phyloP scores from a whole-genome alignment of 2,113 vertebrate species.

The Rhinopomastus cyanomelas region DNA sequence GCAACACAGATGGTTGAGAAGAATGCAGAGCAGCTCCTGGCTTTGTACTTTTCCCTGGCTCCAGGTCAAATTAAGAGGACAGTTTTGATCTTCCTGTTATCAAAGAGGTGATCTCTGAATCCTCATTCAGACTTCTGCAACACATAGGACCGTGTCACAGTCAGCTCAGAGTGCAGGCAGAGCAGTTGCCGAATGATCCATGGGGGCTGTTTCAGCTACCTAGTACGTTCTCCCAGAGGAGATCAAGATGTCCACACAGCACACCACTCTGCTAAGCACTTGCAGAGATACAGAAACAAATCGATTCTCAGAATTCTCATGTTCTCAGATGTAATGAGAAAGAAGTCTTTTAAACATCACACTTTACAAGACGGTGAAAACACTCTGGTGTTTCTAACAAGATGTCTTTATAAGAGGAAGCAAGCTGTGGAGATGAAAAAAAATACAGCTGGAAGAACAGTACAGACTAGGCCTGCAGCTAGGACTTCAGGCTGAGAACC shows the following conservation, averaged over 20 bases:
- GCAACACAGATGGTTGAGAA: not conserved
- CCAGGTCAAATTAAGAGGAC: not conserved
- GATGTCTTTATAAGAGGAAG: not conserved
- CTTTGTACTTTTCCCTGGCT: not conserved
- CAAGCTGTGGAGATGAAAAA: not conserved
- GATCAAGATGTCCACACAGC: not conserved
- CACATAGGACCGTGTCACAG: accelerated
- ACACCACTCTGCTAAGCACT: not conserved
- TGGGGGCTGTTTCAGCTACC: not conserved
- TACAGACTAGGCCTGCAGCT: not conserved
- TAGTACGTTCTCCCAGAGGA: not conserved
- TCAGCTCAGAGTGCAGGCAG: not conserved
- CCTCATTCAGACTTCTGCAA: not conserved
- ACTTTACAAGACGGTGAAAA: not conserved
- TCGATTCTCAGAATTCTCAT: not conserved
- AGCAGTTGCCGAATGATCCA: not conserved
- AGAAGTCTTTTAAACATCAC: not conserved
- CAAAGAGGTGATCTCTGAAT: not conserved
- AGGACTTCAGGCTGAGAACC: not conserved
- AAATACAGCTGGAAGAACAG: not conserved
- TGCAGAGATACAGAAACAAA: not conserved
- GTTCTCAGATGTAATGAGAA: not conserved
- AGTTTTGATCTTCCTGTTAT: not conserved
- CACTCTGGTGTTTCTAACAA: not conserved
- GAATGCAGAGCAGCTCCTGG: not conserved